A percentile compares a stretch with the other conserved stretches of the same genome.
Conservation (phyloP, 2,113 vertebrate species). For the Hydropotes inermis region DNA sequence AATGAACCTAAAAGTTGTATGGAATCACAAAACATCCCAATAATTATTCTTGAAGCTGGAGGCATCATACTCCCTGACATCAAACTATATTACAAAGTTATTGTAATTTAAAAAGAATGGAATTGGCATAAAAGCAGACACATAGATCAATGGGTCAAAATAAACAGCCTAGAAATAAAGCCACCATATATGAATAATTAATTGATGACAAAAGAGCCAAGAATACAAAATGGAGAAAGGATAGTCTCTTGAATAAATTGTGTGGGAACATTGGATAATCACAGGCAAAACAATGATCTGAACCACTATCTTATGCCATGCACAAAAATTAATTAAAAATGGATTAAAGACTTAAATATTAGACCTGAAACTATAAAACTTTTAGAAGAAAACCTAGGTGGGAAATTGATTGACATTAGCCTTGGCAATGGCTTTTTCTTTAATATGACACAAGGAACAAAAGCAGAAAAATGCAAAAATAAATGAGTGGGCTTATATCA, state of each 20-base stretch:
- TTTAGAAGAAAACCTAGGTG: not conserved
- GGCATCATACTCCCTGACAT: not conserved
- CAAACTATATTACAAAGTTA: not conserved
- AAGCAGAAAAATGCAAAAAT: not conserved
- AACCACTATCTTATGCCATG: not conserved
- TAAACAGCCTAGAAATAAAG: not conserved
- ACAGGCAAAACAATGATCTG: not conserved
- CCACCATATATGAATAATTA: not conserved
- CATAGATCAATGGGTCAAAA: not conserved
- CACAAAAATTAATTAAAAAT: not conserved
- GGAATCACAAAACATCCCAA: not conserved
- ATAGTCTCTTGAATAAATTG: not conserved
- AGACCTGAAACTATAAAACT: not conserved
- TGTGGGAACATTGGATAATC: not conserved
- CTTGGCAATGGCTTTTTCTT: not conserved
- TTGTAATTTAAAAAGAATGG: not conserved
- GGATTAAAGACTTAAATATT: not conserved
- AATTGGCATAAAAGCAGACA: not conserved
- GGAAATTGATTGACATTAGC: not conserved
- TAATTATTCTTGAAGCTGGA: not conserved
- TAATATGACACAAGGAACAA: not conserved
- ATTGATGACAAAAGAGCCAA: not conserved
- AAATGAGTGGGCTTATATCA: not conserved
- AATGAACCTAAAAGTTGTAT: not conserved
- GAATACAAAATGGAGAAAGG: not conserved